Base-by-base conservation (phyloP, 1,140 invertebrate species). In the Adoxophyes honmai region DNA sequence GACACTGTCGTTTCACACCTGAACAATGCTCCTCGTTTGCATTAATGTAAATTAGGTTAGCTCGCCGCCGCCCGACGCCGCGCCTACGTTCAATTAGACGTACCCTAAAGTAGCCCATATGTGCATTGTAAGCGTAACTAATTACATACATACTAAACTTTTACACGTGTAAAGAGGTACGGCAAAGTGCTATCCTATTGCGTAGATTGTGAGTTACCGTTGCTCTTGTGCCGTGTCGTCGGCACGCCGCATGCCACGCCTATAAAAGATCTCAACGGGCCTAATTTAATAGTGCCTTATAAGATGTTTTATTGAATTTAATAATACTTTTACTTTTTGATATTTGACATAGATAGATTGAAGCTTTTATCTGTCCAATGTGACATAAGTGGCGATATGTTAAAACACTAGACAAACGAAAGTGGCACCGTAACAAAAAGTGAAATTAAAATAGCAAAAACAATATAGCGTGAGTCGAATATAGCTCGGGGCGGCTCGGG, bases 11-110 rank as follows among this genome's bases (percentile, higher is more conserved):
- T 83, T 88, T 88, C 81, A 83, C 85, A 88, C 85, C 82, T 86
- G 85, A 86, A 86, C 85, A 88, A 88, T 86, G 85, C 81, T 81
- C 56, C 84, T 87, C 82, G 82, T 88, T 88, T 88, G 81, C 85
- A 86, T 88, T 88, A 87, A 87, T 87, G 84, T 88, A 88, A 88
- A 88, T 88, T 88, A 86, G 82, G 82, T 85, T 86, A 88, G 76
- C 77, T 75, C 70, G 75, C 67, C n/a, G n/a, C n/a, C 70, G 63
- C 59, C 56, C 77, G 75, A 77, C 71, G 84, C 78, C 72, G 77
- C 80, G 81, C 81, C 84, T 82, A 81, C 81, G 60, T 81, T 77
- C 82, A 86, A 85, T 86, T 88, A 88, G 81, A 85, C 60, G 76
- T 68, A 57, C 78, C 75, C 74, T 68, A 79, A 81, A 83, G 75